phyloP scores from a whole-genome alignment of 2,113 vertebrate genomes.

The Eclectus roratus region DNA sequence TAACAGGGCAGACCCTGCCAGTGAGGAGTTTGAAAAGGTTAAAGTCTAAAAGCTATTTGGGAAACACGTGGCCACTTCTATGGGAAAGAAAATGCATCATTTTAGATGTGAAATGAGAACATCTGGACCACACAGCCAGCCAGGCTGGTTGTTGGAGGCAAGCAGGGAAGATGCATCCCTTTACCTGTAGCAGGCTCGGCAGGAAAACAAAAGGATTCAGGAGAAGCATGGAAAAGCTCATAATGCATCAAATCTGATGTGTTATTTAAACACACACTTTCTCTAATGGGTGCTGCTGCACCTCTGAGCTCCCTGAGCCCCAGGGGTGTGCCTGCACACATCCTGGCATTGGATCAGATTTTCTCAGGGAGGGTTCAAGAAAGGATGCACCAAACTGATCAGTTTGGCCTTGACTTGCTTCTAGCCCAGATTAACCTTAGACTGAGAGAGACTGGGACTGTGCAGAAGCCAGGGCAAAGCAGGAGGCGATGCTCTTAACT shows the following conservation, averaged over 20 bases:
- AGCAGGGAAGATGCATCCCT: background rate
- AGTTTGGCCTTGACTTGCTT: background rate
- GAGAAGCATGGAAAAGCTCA: background rate
- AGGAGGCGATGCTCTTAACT: background rate
- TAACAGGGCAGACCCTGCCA: background rate
- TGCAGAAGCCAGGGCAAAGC: background rate
- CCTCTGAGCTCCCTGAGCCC: background rate
- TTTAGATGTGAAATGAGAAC: background rate
- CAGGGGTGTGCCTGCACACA: background rate
- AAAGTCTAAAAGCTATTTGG: background rate
- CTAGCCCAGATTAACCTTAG: background rate
- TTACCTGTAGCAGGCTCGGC: background rate
- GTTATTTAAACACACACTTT: background rate
- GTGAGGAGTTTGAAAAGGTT: conserved; percentile 32
- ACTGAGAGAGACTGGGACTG: background rate
- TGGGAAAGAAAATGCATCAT: background rate
- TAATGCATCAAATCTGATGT: fast-evolving
- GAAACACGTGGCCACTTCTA: background rate
- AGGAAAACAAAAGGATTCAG: background rate
- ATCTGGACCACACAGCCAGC: background rate
- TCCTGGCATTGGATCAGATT: fast-evolving
- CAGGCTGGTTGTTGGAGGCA: background rate
- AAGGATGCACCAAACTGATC: background rate
- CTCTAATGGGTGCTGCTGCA: fast-evolving
- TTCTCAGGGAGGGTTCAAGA: background rate